Evolutionary conservation across 1,140 invertebrate genomes (phyloP), one percentile per base, ranked within the genome.

Genomic region (Tetragonula clypearis): DNA sequence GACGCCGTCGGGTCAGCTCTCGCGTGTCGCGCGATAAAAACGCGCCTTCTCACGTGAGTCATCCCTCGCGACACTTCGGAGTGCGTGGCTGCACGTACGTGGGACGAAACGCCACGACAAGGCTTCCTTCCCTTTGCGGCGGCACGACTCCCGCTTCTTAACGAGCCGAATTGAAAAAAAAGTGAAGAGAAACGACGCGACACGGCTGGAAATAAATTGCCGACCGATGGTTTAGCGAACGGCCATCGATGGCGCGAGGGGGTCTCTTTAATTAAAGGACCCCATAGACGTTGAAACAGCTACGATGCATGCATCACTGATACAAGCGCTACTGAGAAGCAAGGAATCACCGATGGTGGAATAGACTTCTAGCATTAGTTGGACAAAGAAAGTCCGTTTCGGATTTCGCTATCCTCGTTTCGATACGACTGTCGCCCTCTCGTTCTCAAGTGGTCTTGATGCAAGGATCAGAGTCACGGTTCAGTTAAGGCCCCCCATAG

Each of bases 1-100:
- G 81, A 80, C 71, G 56, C 81, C 17, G 26, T 55, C 15, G 65
- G 75, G 56, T 41, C 9, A 6, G 15, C 21, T 35, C 35, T 35
- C 35, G 77, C 73, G 75, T 80, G 79, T 72, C 35, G 66, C 74
- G 26, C 58, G 41, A 85, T 79, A 76, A 85, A 88, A 87, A 80
- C 69, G 30, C 68, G 65, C 19, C 65, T 80, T 80, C 81, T 55
- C 77, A 60, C 72, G 66, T 80, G 76, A 84, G 60, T 88, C 73
- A 84, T 77, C 11, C 30, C 30, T 69, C 75, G 74, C 26, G 73
- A 68, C 79, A 35, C 77, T 68, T 35, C 9, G 3, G 14, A 17
- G 53, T 56, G 49, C 53, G 65, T 69, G 65, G 26, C 62, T 79
- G 78, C 78, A 60, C 78, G 60, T 69, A 65, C 65, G 78, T 79